A percentile compares a stretch with the other conserved stretches of the same genome.
Evolutionary conservation across 1,140 invertebrate genomes (phyloP).

Genomic region (Ruditapes philippinarum): DNA sequence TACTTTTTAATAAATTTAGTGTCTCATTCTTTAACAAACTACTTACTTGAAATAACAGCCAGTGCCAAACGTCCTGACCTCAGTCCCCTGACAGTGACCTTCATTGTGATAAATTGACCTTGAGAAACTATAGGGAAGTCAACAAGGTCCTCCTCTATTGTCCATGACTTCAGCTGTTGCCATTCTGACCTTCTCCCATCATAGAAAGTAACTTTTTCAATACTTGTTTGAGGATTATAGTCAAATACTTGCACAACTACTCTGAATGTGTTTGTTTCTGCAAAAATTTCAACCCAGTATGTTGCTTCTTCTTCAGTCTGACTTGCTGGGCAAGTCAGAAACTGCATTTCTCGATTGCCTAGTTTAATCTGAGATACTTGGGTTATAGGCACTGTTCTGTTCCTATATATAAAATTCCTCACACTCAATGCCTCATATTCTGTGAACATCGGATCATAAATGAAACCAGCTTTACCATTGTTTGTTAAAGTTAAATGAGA

Average conservation of each 20-base stretch:
- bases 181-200: conserved; percentile 68
- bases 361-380: conserved; percentile 41
- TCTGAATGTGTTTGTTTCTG: conserved; percentile 50
- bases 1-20: no score
- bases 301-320: conserved; percentile 61
- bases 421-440: conserved; percentile 87
- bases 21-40: no score
- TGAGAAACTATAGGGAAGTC: conserved; percentile 84
- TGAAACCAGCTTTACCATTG: conserved; percentile 95
- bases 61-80: conserved; percentile 83
- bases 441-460: conserved; percentile 96
- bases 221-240: conserved; percentile 82
- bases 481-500: conserved; percentile 84
- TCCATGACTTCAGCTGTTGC: conserved; percentile 71
- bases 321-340: conserved; percentile 70
- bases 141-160: conserved; percentile 84
- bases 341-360: conserved; percentile 71
- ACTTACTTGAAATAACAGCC: conserved; percentile 82
- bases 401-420: conserved; percentile 79
- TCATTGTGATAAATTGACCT: conserved; percentile 77
- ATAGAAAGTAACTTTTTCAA: conserved; percentile 84
- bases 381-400: conserved; percentile 65
- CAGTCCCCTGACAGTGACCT: conserved; percentile 76
- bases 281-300: conserved; percentile 73
- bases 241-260: conserved; percentile 82